Percentiles rank a stretch among this genome's conserved stretches.
Evolutionary conservation across 2,888 invertebrate genomes (phyloP).

Genomic region (Sminthurinus aureus): DNA sequence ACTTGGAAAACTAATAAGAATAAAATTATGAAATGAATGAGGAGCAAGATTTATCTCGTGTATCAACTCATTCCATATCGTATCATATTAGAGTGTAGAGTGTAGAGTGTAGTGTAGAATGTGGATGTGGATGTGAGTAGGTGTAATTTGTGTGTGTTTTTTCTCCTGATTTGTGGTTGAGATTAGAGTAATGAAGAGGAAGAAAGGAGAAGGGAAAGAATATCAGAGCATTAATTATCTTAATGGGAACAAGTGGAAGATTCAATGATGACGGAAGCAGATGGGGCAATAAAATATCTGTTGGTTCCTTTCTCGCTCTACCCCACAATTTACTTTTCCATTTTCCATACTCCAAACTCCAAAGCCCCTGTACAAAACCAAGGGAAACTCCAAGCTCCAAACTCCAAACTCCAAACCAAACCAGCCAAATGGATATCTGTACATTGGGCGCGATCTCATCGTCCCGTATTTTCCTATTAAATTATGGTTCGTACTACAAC

Average conservation of each 20-base stretch:
- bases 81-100: too few species aligned
- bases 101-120: background rate
- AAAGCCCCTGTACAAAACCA: background rate
- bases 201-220: conserved; percentile 32
- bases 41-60: conserved; percentile 16
- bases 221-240: conserved; percentile 41
- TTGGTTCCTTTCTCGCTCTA: conserved; percentile 12
- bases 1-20: background rate
- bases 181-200: conserved; percentile 29
- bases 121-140: background rate
- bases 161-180: conserved; percentile 17
- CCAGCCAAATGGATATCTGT: too few species aligned
- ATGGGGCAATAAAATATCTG: conserved; percentile 38
- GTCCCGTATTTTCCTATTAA: conserved; percentile 10
- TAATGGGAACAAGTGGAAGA: conserved; percentile 36
- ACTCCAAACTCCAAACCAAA: background rate
- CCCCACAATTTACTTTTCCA: background rate
- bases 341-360: background rate
- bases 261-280: conserved; percentile 40
- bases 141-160: conserved; percentile 4
- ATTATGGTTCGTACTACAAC: background rate
- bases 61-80: too few species aligned
- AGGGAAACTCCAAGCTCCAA: too few species aligned
- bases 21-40: background rate
- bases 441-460: background rate